Conservation (phyloP, 2,113 vertebrate species). For the Centropus bengalensis region DNA sequence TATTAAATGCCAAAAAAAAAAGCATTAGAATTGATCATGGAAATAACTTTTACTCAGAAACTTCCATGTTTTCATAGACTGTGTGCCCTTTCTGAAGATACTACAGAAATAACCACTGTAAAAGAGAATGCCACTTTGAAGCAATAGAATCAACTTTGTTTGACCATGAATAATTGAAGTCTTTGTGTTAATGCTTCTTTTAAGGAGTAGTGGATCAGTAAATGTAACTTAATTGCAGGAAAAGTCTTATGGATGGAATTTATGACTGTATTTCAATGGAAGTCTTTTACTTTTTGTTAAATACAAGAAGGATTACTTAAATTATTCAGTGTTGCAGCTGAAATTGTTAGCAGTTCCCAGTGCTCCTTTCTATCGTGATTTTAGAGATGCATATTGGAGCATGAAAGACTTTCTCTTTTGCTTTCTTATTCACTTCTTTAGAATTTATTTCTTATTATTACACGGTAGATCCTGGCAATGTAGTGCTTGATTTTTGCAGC, state of each 20-base stretch:
- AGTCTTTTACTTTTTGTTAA: constrained; percentile 74
- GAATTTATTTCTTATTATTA: background rate
- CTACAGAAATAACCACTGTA: constrained; percentile 78
- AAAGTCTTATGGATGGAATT: constrained; percentile 75
- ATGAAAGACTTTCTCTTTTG: background rate
- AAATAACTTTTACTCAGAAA: constrained; percentile 63
- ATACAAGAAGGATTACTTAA: constrained; percentile 68
- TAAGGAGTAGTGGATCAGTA: constrained; percentile 77
- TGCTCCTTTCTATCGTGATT: background rate
- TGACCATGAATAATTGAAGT: constrained; percentile 79
- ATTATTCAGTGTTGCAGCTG: constrained; percentile 54
- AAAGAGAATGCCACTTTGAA: constrained; percentile 77
- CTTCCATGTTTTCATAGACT: constrained; percentile 69
- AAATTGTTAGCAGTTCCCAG: constrained; percentile 51
- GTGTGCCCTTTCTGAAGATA: constrained; percentile 74
- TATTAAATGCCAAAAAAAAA: constrained; percentile 1
- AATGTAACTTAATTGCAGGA: constrained; percentile 80
- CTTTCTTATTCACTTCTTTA: background rate
- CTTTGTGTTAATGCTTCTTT: constrained; percentile 79
- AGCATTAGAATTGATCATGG: constrained; percentile 3
- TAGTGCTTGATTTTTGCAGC: background rate
- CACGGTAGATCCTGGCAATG: background rate
- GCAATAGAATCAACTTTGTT: constrained; percentile 78
- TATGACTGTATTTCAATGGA: constrained; percentile 72
- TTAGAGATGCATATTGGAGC: background rate